phyloP scores from a whole-genome alignment of 92 coral and sea anemone species.

The Ricordea florida region DNA sequence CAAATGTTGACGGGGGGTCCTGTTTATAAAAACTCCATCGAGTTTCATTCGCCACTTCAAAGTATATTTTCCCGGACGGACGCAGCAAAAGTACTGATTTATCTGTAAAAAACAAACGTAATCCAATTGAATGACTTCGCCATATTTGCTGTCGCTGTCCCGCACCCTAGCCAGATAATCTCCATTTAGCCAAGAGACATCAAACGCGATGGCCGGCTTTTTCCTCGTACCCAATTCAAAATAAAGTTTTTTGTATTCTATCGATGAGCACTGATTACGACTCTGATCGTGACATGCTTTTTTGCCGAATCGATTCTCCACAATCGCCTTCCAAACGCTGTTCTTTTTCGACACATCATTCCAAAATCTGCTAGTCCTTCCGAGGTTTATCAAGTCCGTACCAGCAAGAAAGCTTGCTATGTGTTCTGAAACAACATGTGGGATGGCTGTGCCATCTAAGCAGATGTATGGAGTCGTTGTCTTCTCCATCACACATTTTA shows the following conservation, averaged over 20 bases:
- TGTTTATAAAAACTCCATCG: slow-evolving; percentile 52
- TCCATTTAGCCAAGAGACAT: slow-evolving; percentile 44
- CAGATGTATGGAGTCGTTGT: not conserved
- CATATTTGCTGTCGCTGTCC: slow-evolving; percentile 61
- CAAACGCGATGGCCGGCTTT: slow-evolving; percentile 46
- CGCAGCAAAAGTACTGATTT: slow-evolving; percentile 37
- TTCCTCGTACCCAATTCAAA: slow-evolving; percentile 52
- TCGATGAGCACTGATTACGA: not conserved
- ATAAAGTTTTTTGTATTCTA: slow-evolving; percentile 59
- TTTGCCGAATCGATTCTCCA: slow-evolving; percentile 61
- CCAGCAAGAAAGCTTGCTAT: slow-evolving; percentile 67
- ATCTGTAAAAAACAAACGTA: slow-evolving; percentile 73
- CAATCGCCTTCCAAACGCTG: slow-evolving; percentile 59
- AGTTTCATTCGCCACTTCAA: slow-evolving; percentile 71
- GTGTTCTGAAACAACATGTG: slow-evolving; percentile 59
- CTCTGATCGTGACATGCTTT: not conserved
- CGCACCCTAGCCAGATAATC: slow-evolving; percentile 61
- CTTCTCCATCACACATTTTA: too few relatives aligned
- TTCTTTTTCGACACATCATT: slow-evolving; percentile 34
- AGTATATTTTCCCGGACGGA: slow-evolving; percentile 63
- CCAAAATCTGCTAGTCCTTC: slow-evolving; percentile 75
- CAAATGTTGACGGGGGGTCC: slow-evolving; percentile 29
- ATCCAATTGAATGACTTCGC: slow-evolving; percentile 60
- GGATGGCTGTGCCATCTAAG: slow-evolving; percentile 24
- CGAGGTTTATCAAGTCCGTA: slow-evolving; percentile 63